Evolutionary conservation across 2,113 vertebrate genomes (phyloP).

Genomic region (Leptosomus discolor): DNA sequence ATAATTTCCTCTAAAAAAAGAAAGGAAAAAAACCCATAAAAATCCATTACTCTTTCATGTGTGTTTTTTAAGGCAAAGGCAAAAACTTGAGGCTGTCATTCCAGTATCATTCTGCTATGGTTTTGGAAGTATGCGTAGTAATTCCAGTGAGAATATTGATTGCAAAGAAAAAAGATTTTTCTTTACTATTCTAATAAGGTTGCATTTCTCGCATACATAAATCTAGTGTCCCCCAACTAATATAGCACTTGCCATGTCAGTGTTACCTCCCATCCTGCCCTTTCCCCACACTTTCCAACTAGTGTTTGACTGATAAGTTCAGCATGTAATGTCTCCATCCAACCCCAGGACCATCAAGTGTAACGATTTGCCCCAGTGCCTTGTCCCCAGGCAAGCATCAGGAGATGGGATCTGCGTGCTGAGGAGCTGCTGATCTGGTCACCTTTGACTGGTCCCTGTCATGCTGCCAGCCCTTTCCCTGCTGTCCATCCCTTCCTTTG

Average conservation of each 20-base stretch:
- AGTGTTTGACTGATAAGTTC: background rate
- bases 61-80: background rate
- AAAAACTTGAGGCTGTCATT: background rate
- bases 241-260: background rate
- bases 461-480: background rate
- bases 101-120: background rate
- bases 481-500: background rate
- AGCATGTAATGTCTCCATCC: background rate
- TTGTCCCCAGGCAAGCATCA: background rate
- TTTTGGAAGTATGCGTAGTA: background rate
- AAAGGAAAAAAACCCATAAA: background rate
- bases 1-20: conserved; percentile 60
- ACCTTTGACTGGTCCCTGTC: background rate
- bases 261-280: background rate
- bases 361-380: background rate
- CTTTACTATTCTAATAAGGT: background rate
- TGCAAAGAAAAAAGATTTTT: background rate
- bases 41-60: background rate
- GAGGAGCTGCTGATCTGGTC: background rate
- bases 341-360: background rate
- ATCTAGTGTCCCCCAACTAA: background rate
- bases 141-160: background rate
- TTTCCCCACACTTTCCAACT: background rate
- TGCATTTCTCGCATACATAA: background rate
- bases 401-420: background rate